phyloP scores from a whole-genome alignment of 2,797 vertebrate species.

The Gastrophryne carolinensis region DNA sequence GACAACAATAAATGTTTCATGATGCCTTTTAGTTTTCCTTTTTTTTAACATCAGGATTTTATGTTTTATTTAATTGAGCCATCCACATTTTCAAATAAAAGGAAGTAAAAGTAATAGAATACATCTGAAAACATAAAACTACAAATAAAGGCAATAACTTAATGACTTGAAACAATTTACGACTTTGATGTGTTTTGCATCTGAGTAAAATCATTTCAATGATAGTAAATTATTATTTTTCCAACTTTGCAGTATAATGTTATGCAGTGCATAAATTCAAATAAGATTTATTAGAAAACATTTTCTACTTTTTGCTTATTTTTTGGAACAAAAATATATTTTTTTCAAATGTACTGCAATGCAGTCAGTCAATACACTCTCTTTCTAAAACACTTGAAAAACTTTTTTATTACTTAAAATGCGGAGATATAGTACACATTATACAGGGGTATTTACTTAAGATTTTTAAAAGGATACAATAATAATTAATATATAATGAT shows the following conservation, averaged over 20 bases:
- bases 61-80: background rate
- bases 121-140: background rate
- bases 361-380: background rate
- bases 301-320: background rate
- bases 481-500: too few species aligned
- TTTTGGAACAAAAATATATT: background rate
- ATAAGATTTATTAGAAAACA: background rate
- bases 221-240: background rate
- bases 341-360: too few species aligned
- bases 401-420: too few species aligned
- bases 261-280: background rate
- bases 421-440: too few species aligned
- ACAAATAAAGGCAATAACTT: background rate
- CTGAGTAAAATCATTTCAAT: background rate
- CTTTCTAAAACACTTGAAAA: too few species aligned
- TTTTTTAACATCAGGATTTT: background rate
- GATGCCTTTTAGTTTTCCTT: background rate
- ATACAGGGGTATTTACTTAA: too few species aligned
- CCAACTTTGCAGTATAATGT: background rate
- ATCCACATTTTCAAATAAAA: background rate
- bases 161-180: background rate
- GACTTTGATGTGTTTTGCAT: background rate
- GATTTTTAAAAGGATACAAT: too few species aligned
- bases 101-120: background rate
- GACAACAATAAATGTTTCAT: background rate